Conservation (phyloP, 2,888 invertebrate genomes). For the Phytoseiulus persimilis region DNA sequence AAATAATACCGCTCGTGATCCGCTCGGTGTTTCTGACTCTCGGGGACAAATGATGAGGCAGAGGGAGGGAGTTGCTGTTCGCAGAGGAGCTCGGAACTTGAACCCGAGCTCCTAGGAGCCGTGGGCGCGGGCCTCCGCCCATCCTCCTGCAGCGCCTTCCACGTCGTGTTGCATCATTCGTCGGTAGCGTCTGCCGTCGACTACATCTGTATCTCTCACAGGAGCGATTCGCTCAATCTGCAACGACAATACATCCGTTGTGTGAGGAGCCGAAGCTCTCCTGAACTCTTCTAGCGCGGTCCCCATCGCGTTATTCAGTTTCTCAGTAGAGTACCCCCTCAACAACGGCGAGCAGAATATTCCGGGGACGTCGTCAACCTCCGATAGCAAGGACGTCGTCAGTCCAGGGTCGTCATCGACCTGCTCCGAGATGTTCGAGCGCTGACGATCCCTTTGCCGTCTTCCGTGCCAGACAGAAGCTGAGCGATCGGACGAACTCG, state of each 20-base stretch:
- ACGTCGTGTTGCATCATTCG: background rate
- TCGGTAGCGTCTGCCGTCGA: background rate
- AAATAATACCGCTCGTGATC: too few relatives aligned
- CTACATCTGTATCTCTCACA: background rate
- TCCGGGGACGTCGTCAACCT: background rate
- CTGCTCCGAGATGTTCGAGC: background rate
- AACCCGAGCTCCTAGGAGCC: background rate
- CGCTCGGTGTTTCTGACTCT: background rate
- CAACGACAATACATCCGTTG: background rate
- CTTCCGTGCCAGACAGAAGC: background rate
- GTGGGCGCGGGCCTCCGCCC: too few relatives aligned
- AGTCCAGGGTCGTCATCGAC: background rate
- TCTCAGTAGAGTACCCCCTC: background rate
- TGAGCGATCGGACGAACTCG: background rate
- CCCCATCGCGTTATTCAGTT: background rate
- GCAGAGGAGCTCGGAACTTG: background rate
- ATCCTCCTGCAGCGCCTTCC: too few relatives aligned
- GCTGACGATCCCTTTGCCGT: background rate
- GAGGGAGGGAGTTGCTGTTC: background rate
- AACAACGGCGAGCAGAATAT: background rate
- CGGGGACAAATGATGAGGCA: background rate
- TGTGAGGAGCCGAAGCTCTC: background rate
- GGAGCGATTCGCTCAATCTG: background rate
- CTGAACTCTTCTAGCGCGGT: background rate
- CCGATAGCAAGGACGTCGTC: background rate